Evolutionary conservation across 2,888 invertebrate genomes (phyloP).

Genomic region (Pilophorus perplexus): DNA sequence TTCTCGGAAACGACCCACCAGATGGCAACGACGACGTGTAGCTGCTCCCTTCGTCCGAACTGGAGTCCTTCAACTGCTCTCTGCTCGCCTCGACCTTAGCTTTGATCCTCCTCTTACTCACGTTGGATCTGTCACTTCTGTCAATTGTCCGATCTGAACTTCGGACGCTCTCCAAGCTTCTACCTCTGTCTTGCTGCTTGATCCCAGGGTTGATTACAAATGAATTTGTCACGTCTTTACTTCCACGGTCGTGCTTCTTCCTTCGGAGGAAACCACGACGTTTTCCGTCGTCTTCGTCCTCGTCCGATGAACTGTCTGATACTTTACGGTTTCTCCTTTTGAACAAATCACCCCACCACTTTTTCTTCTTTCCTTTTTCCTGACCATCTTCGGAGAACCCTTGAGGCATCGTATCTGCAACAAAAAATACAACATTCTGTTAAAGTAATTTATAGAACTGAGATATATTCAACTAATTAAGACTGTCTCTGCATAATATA

Average conservation of each 20-base stretch:
- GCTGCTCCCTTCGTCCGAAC: conserved; percentile 65
- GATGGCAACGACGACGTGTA: conserved; percentile 59
- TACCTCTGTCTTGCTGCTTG: conserved; percentile 37
- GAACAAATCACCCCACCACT: conserved; percentile 78
- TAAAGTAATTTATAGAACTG: background rate
- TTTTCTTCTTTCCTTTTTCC: conserved; percentile 63
- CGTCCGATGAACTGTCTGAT: conserved; percentile 59
- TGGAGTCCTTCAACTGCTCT: conserved; percentile 62
- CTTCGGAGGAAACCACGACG: conserved; percentile 52
- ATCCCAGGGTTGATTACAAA: conserved; percentile 46
- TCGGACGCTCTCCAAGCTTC: conserved; percentile 40
- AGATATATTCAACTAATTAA: background rate
- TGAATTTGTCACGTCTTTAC: conserved; percentile 48
- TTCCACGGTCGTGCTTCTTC: conserved; percentile 47
- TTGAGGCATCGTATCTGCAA: conserved; percentile 43
- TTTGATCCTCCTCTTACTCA: conserved; percentile 58
- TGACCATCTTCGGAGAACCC: conserved; percentile 51
- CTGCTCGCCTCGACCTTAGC: conserved; percentile 66
- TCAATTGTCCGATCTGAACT: conserved; percentile 40
- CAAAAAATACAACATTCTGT: conserved; percentile 4
- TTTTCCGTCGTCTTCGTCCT: conserved; percentile 53
- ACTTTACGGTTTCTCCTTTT: conserved; percentile 66
- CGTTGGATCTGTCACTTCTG: conserved; percentile 27
- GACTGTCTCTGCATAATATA: background rate
- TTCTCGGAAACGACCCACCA: conserved; percentile 63